Conservation (phyloP, 2,797 vertebrate species). For the Linurgus olivaceus region DNA sequence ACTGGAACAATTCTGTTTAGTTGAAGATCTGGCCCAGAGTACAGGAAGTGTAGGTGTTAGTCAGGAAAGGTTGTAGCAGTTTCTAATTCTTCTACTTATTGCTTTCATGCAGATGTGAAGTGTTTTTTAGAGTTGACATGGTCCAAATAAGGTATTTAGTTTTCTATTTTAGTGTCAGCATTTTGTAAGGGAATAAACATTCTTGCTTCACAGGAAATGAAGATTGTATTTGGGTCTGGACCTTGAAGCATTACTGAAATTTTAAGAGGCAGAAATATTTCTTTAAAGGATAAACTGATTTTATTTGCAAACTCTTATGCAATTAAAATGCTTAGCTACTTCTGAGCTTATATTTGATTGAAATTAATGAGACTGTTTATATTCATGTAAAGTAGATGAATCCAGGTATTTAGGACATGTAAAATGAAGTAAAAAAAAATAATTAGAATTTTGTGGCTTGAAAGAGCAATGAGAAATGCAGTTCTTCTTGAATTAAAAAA, state of each 20-base stretch:
- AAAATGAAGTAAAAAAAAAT: background rate
- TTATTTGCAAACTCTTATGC: background rate
- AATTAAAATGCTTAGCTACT: background rate
- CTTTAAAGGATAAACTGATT: background rate
- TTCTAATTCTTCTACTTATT: background rate
- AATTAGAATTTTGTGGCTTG: background rate
- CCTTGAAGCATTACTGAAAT: background rate
- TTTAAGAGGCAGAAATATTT: background rate
- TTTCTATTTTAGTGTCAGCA: background rate
- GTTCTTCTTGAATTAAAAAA: background rate
- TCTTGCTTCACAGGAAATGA: background rate
- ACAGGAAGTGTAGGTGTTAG: background rate
- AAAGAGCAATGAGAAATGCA: background rate
- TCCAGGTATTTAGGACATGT: background rate
- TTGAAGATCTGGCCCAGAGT: background rate
- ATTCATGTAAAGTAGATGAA: background rate
- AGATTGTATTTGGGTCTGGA: background rate
- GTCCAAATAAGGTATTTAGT: background rate
- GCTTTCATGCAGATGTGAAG: background rate
- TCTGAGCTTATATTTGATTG: background rate
- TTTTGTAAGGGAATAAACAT: background rate
- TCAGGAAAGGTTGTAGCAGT: background rate
- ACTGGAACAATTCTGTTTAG: background rate
- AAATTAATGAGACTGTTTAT: background rate
- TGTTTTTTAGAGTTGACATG: background rate